A percentile compares a stretch with the other conserved stretches of the same genome.
Evolutionary conservation across 2,113 vertebrate species (phyloP).

Genomic region (Kryptolebias marmoratus): DNA sequence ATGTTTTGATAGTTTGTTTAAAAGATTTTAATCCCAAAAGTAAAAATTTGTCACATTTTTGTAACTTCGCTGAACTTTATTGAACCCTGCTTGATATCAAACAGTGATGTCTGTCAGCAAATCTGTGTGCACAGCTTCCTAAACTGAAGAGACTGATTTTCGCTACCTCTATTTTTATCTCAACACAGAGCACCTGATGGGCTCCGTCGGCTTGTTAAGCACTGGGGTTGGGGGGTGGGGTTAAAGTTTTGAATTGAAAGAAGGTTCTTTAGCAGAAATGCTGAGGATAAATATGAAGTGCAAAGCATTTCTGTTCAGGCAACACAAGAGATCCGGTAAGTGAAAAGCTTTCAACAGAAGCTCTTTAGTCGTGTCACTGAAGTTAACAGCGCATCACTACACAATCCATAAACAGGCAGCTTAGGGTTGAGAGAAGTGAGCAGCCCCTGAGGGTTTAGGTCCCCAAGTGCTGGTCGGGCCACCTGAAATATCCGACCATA

Average conservation of each 20-base stretch:
- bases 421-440: conserved; percentile 41
- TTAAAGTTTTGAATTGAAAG: background rate
- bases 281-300: conserved; percentile 14
- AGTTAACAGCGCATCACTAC: conserved; percentile 32
- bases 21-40: too few relatives aligned
- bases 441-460: conserved; percentile 44
- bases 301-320: conserved; percentile 10
- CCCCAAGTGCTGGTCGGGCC: conserved; percentile 52
- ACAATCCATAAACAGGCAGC: conserved; percentile 30
- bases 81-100: too few relatives aligned
- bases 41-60: too few relatives aligned
- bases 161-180: too few relatives aligned
- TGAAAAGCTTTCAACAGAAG: conserved; percentile 21
- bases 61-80: too few relatives aligned
- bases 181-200: too few relatives aligned
- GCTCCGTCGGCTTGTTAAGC: too few relatives aligned
- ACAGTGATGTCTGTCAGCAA: too few relatives aligned
- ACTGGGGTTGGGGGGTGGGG: too few relatives aligned
- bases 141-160: too few relatives aligned
- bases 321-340: conserved; percentile 28
- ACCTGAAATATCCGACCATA: conserved; percentile 59
- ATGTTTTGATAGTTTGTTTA: too few relatives aligned
- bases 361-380: conserved; percentile 26
- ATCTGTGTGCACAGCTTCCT: too few relatives aligned
- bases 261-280: conserved; percentile 19